phyloP scores from a whole-genome alignment of 2,888 invertebrate genomes.

The Megastigmus dorsalis region DNA sequence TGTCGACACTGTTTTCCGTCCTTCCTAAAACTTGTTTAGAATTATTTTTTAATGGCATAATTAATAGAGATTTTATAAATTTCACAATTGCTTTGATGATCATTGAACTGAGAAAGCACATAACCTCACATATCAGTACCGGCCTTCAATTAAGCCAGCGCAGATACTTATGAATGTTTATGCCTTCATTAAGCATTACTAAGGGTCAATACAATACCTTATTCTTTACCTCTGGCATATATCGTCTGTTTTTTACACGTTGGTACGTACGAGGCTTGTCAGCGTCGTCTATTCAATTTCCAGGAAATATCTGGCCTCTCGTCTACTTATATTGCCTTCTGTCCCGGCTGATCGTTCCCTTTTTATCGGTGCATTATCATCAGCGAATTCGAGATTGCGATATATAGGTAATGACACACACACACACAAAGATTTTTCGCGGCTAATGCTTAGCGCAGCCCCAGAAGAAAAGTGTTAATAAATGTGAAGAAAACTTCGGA shows the following conservation, averaged over 20 bases:
- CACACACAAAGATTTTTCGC: neutral
- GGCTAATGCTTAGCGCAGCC: no score
- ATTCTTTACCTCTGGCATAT: conserved; percentile 28
- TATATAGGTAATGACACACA: neutral
- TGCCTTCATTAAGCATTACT: neutral
- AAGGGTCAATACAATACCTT: neutral
- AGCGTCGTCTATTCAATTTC: conserved; percentile 1
- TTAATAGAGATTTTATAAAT: neutral
- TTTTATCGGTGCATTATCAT: conserved; percentile 15
- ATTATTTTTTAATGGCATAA: neutral
- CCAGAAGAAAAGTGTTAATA: no score
- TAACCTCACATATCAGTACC: conserved; percentile 23
- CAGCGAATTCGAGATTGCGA: neutral
- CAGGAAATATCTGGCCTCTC: neutral
- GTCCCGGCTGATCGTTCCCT: neutral
- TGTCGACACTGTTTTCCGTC: conserved; percentile 48
- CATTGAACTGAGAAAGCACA: neutral
- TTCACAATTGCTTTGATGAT: neutral
- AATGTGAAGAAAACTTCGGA: neutral
- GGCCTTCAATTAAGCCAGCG: neutral
- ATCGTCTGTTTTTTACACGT: neutral
- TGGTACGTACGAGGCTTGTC: neutral
- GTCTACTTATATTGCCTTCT: no score
- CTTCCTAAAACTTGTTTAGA: conserved; percentile 34
- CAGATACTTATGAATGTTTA: neutral